A percentile compares a stretch with the other conserved stretches of the same genome.
Conservation (phyloP, 1,140 invertebrate genomes). For the Hestina assimilis region DNA sequence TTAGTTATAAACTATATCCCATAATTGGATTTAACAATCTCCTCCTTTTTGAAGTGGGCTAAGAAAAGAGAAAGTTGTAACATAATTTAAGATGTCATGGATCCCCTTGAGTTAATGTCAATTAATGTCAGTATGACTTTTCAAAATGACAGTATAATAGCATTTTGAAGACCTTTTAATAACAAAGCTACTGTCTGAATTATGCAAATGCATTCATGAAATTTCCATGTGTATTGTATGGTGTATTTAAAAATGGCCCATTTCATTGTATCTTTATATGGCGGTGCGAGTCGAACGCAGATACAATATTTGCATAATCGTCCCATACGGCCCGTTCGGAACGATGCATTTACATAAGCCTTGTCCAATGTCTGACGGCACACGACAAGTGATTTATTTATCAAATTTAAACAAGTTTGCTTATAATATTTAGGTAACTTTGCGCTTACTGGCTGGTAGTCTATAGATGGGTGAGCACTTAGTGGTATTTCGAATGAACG, state of each 20-base stretch:
- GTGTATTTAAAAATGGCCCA: conserved; percentile 31
- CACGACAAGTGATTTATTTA: no score
- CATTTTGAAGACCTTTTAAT: conserved; percentile 14
- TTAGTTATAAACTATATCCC: no score
- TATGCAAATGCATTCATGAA: conserved; percentile 22
- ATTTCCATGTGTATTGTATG: conserved; percentile 23
- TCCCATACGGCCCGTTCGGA: conserved; percentile 28
- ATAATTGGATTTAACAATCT: no score
- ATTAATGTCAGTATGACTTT: conserved; percentile 4
- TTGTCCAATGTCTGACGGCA: conserved; percentile 32
- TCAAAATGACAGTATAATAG: conserved; percentile 25
- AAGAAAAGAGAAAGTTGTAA: background rate
- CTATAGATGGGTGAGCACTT: no score
- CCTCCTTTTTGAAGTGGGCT: no score
- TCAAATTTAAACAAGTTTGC: no score
- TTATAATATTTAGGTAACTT: no score
- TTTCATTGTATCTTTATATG: conserved; percentile 38
- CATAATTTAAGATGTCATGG: background rate
- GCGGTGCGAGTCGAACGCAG: conserved; percentile 27
- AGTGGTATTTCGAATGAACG: no score
- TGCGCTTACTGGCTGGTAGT: no score
- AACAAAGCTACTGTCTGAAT: conserved; percentile 23
- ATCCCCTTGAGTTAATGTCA: background rate
- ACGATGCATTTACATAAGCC: conserved; percentile 32
- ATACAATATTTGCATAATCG: conserved; percentile 60